A percentile compares a stretch with the other conserved stretches of the same genome.
Evolutionary conservation across 2,888 invertebrate genomes (phyloP).

Genomic region (Ophonus ardosiacus): DNA sequence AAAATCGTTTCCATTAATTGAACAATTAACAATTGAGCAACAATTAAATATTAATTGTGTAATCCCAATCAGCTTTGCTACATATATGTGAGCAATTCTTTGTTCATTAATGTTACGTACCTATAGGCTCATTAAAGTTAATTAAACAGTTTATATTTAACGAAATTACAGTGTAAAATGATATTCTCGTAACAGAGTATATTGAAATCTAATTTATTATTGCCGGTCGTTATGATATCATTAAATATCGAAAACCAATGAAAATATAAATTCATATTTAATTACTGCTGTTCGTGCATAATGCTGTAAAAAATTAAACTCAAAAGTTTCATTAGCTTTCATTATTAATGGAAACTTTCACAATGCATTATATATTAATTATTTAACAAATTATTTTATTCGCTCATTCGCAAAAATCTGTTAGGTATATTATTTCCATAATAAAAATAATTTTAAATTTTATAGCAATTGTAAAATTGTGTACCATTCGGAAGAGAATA

Average conservation of each 20-base stretch:
- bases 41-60: slow-evolving; percentile 32
- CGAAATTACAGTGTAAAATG: slow-evolving; percentile 15
- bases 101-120: slow-evolving; percentile 25
- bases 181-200: slow-evolving; percentile 35
- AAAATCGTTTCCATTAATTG: slow-evolving; percentile 34
- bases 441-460: neutral
- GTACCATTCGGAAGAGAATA: no score
- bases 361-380: neutral
- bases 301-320: slow-evolving; percentile 9
- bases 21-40: slow-evolving; percentile 18
- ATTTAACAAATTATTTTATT: neutral
- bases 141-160: slow-evolving; percentile 46
- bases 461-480: neutral
- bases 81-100: slow-evolving; percentile 30
- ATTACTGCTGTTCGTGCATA: slow-evolving; percentile 10
- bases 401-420: neutral
- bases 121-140: slow-evolving; percentile 30
- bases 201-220: slow-evolving; percentile 50
- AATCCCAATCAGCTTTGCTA: slow-evolving; percentile 12
- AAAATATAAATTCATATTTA: slow-evolving; percentile 25
- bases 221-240: neutral
- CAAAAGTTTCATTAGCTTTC: neutral
- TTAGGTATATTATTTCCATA: neutral
- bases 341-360: neutral
- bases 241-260: slow-evolving; percentile 17